phyloP scores from a whole-genome alignment of 64 coral and sea anemone genomes.

The Pachyseris speciosa region DNA sequence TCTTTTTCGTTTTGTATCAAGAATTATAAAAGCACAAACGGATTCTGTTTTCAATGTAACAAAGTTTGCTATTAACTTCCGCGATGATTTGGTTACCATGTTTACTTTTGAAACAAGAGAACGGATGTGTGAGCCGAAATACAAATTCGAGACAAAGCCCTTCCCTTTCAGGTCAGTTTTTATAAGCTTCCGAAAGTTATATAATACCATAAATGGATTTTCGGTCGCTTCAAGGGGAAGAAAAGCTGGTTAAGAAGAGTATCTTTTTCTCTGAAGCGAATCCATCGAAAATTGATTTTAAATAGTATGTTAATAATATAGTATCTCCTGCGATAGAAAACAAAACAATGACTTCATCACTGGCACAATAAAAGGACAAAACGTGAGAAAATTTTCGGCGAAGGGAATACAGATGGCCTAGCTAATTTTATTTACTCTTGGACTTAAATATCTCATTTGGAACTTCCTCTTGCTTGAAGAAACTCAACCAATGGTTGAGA shows the following conservation, averaged over 20 bases:
- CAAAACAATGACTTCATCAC: background rate
- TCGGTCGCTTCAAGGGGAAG: background rate
- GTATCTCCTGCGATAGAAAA: background rate
- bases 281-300: background rate
- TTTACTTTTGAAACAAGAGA: slow-evolving; percentile 34
- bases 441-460: slow-evolving; percentile 30
- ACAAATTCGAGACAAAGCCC: background rate
- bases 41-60: background rate
- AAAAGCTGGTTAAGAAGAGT: background rate
- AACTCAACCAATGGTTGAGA: background rate
- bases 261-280: background rate
- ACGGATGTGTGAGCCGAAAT: background rate
- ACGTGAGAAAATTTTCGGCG: slow-evolving; percentile 13
- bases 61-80: background rate
- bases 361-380: background rate
- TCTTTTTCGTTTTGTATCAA: background rate
- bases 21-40: background rate
- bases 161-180: background rate
- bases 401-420: slow-evolving; percentile 5
- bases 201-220: background rate
- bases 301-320: background rate
- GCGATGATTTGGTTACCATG: background rate
- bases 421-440: slow-evolving; percentile 23
- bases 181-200: background rate
- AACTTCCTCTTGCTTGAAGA: background rate